Evolutionary conservation across 1,140 invertebrate species (phyloP).

Genomic region (Macrobrachium rosenbergii): DNA sequence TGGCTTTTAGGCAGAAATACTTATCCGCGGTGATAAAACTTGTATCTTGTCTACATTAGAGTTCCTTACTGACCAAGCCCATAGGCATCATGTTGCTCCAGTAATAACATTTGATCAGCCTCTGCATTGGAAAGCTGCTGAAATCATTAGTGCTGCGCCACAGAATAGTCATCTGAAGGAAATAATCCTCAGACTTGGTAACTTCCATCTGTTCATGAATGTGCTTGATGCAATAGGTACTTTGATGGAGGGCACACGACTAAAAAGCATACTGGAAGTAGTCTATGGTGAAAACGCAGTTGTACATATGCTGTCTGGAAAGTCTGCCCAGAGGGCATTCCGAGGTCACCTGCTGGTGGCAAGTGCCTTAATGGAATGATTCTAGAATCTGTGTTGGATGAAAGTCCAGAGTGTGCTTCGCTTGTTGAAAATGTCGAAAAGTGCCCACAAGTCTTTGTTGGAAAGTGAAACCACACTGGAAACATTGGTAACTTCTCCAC

Average conservation of each 20-base stretch:
- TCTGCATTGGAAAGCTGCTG: no score
- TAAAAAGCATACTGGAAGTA: not conserved
- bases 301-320: slow-evolving; percentile 31
- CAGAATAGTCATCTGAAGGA: no score
- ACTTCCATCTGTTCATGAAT: slow-evolving; percentile 25
- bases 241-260: slow-evolving; percentile 1
- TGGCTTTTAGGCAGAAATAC: no score
- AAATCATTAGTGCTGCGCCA: no score
- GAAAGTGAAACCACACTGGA: not conserved
- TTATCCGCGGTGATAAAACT: no score
- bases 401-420: slow-evolving; percentile 1
- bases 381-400: not conserved
- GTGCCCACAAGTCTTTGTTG: not conserved
- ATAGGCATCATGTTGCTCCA: no score
- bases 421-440: slow-evolving; percentile 11
- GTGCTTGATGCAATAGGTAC: slow-evolving; percentile 31
- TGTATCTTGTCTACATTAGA: no score
- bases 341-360: slow-evolving; percentile 23
- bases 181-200: no score
- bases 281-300: slow-evolving; percentile 26
- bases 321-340: slow-evolving; percentile 31
- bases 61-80: no score
- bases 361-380: slow-evolving; percentile 18
- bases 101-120: no score
- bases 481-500: not conserved